Evolutionary conservation across 2,113 vertebrate species (phyloP).

Genomic region (Nycticorax nycticorax): DNA sequence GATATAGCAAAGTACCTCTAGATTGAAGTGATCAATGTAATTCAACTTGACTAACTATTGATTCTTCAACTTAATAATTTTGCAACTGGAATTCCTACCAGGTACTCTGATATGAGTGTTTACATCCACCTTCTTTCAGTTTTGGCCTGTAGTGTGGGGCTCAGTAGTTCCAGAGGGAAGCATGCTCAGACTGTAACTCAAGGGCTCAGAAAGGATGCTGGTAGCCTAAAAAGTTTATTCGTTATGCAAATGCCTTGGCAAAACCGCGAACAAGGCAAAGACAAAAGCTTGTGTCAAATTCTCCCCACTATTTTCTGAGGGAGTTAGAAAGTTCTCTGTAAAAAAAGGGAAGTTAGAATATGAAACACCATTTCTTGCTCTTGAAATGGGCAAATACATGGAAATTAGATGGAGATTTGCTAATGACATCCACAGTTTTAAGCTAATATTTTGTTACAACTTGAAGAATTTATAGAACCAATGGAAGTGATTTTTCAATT

Average conservation of each 20-base stretch:
- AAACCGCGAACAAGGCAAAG: neutral
- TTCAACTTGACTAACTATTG: neutral
- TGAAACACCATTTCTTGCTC: neutral
- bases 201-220: neutral
- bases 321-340: neutral
- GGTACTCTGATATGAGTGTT: neutral
- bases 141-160: neutral
- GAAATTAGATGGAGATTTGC: neutral
- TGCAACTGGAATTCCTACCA: neutral
- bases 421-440: neutral
- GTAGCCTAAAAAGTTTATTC: neutral
- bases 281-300: neutral
- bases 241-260: neutral
- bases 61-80: neutral
- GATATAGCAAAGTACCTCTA: neutral
- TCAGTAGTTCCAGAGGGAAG: neutral
- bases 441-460: neutral
- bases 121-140: neutral
- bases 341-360: neutral
- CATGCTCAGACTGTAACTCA: neutral
- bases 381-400: neutral
- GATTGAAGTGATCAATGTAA: neutral
- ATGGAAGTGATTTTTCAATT: fast-evolving
- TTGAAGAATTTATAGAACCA: neutral
- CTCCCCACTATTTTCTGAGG: neutral